These are phyloP conservation scores for Holacanthella duospinosa DNA, from an alignment of 2,888 invertebrate species.

Conservation along the genomic window DNA sequence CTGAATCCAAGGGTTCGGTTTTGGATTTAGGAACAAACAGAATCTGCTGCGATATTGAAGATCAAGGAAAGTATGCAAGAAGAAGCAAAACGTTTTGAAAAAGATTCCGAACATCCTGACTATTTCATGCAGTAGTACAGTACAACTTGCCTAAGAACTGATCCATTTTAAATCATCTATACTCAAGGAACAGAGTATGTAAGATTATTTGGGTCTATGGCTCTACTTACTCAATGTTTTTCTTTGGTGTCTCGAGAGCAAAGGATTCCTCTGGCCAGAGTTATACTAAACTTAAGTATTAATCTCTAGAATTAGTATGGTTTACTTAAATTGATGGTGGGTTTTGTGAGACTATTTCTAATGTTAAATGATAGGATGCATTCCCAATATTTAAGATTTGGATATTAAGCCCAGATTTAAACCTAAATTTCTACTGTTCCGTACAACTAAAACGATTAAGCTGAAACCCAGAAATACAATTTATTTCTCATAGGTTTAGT, in stretches of 20 bases:
- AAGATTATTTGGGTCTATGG: neutral
- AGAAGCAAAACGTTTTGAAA: slow-evolving; percentile 97
- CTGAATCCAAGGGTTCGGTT: slow-evolving; percentile 34
- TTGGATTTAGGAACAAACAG: slow-evolving; percentile 79
- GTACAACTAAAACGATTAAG: too few relatives aligned
- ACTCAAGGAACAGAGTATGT: neutral
- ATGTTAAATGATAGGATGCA: too few relatives aligned
- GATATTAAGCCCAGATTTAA: too few relatives aligned
- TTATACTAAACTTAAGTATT: neutral
- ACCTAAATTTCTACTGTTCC: too few relatives aligned
- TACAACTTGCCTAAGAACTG: slow-evolving; percentile 39
- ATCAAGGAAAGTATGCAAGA: slow-evolving; percentile 99
- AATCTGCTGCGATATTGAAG: slow-evolving; percentile 98
- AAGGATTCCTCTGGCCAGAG: neutral
- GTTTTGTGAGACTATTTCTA: neutral
- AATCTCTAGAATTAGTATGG: neutral
- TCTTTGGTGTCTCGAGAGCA: neutral
- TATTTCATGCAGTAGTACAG: slow-evolving; percentile 87
- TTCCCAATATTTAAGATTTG: too few relatives aligned
- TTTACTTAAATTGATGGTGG: neutral
- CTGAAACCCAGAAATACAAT: too few relatives aligned
- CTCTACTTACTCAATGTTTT: neutral
- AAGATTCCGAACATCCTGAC: slow-evolving; percentile 92
- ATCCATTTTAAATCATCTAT: too few relatives aligned
- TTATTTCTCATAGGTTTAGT: too few relatives aligned